Evolutionary conservation across 2,113 vertebrate species (phyloP), one percentile per base, ranked within the genome.

Genomic region (Labeo catla): DNA sequence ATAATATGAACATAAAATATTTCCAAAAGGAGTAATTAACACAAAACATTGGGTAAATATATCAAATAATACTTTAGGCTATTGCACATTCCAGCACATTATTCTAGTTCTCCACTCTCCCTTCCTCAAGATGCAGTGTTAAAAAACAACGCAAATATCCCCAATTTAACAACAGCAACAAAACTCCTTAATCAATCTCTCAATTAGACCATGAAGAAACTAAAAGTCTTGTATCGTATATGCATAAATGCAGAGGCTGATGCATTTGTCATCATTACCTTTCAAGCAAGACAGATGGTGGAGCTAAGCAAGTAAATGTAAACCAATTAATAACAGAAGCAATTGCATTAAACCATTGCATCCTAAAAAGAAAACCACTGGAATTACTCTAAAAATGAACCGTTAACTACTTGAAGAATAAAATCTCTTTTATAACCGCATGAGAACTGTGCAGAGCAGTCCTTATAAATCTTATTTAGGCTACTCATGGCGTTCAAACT

Each of bases 221-320:
- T 61, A n/a, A 19, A 81, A 88, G 12, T 80, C 77, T 63, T 21
- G 15, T 23, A 80, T 2, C 10, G 11, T 16, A 43, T 11, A 45
- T 15, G 57, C 57, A 59, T n/a, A 61, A n/a, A 61, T n/a, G 8
- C 57, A 61, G 57, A 61, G 21, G 54, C 34, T 39, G 34, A 39
- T 34, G 76, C 70, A 88, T 91, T 89, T 81, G 72, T 88, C 88
- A 89, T 86, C 50, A 85, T 89, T 89, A 88, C 83, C 47, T 54
- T 78, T 54, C 34, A 49, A 59, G 82, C 77, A 77, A 65, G 78
- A 87, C 59, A 19, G 28, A 63, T 45, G 49, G 43, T 61, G 74
- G 34, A 12, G 59, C 3, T 0, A 50, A n/a, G 16, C 9, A 36
- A 87, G 82, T 21, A n/a, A 74, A 66, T 84, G 57, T 13, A 34